Percentiles rank a stretch among this genome's conserved stretches.
Evolutionary conservation across 2,888 invertebrate genomes (phyloP).

Genomic region (Odontocolon sp.): DNA sequence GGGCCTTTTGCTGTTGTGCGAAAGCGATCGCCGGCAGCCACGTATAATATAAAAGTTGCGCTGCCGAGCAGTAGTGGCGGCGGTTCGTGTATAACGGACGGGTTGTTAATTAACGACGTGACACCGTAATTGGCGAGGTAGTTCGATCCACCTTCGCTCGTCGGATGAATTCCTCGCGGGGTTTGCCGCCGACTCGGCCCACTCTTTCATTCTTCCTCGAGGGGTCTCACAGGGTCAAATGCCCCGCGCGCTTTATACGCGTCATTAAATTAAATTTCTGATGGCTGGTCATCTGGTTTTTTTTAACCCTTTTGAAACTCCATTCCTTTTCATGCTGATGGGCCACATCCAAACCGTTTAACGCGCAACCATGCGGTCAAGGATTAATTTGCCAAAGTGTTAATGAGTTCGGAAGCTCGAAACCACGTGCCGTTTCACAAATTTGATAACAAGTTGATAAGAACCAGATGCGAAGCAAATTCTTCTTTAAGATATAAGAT

Average conservation of each 20-base stretch:
- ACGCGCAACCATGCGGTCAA: not conserved
- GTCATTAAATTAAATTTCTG: slow-evolving; percentile 74
- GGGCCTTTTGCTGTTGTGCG: slow-evolving; percentile 7
- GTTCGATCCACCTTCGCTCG: slow-evolving; percentile 68
- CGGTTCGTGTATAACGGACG: slow-evolving; percentile 59
- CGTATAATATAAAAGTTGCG: slow-evolving; percentile 44
- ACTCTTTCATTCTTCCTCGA: slow-evolving; percentile 27
- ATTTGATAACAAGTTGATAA: no score
- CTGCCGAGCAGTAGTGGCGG: slow-evolving; percentile 43
- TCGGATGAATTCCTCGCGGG: slow-evolving; percentile 45
- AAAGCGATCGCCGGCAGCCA: slow-evolving; percentile 11
- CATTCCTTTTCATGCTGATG: not conserved
- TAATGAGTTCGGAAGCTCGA: slow-evolving; percentile 12
- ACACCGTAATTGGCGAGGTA: slow-evolving; percentile 72
- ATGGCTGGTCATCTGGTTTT: slow-evolving; percentile 53
- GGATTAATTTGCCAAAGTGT: slow-evolving; percentile 2
- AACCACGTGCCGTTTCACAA: slow-evolving; percentile 11
- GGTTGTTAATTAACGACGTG: slow-evolving; percentile 74
- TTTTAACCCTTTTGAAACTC: not conserved
- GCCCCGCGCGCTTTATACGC: slow-evolving; percentile 63
- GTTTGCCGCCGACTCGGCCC: slow-evolving; percentile 33
- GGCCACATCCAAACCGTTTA: slow-evolving; percentile 40
- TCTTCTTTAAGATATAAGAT: no score
- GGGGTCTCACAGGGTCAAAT: slow-evolving; percentile 61
- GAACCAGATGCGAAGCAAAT: no score